These are phyloP conservation scores for Bagarius yarrelli DNA, from an alignment of 2,113 vertebrate genomes.

Conservation along the genomic window DNA sequence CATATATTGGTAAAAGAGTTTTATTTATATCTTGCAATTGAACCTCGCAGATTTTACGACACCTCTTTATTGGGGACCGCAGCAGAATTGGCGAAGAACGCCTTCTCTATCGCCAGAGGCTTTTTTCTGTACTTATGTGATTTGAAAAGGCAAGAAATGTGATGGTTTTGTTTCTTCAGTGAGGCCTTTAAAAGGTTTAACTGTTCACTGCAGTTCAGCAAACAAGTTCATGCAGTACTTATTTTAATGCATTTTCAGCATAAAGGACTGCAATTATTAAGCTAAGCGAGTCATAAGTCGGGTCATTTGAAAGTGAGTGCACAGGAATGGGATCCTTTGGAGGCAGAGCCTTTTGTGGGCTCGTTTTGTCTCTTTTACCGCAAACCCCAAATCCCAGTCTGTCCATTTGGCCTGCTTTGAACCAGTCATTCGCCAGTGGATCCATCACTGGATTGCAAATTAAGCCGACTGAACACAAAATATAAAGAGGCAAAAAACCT, in stretches of 20 bases:
- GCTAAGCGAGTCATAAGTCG: conserved; percentile 31
- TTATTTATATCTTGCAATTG: conserved; percentile 27
- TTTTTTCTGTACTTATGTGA: conserved; percentile 26
- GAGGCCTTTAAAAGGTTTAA: conserved; percentile 45
- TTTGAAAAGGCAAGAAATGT: conserved; percentile 28
- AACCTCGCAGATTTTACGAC: conserved; percentile 17
- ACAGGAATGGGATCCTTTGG: conserved; percentile 55
- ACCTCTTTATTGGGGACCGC: conserved; percentile 27
- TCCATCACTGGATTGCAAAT: conserved; percentile 64
- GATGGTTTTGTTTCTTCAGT: conserved; percentile 28
- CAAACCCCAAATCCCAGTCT: conserved; percentile 53
- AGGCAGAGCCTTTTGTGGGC: conserved; percentile 40
- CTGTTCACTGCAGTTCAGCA: conserved; percentile 29
- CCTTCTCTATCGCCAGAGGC: conserved; percentile 7
- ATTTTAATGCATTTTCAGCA: conserved; percentile 44
- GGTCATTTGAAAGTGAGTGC: conserved; percentile 57
- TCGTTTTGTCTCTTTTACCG: conserved; percentile 30
- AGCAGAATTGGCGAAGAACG: conserved; percentile 22
- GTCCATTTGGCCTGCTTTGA: conserved; percentile 62
- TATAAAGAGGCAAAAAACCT: conserved; percentile 48
- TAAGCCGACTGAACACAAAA: conserved; percentile 53
- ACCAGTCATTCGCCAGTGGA: conserved; percentile 60
- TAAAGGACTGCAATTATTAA: conserved; percentile 41
- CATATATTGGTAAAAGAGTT: background rate
- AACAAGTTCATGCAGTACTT: conserved; percentile 10